Percentiles rank a stretch among this genome's conserved stretches.
phyloP scores from a whole-genome alignment of 1,140 invertebrate species.

The Drosophila parabipectinata region DNA sequence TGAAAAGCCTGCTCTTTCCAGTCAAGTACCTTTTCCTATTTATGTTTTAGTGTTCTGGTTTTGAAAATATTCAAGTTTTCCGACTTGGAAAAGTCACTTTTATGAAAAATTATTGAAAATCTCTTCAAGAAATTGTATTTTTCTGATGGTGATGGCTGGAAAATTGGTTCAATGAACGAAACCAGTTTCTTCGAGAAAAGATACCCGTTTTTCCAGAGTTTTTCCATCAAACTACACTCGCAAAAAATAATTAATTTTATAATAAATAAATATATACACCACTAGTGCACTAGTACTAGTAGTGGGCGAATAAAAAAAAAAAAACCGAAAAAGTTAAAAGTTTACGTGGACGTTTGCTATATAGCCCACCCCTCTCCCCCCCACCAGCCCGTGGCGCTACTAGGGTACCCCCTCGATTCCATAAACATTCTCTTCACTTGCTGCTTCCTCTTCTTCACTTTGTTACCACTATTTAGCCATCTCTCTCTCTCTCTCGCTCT shows the following conservation, averaged over 20 bases:
- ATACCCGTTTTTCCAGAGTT: conserved; percentile 21
- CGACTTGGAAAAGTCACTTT: not conserved
- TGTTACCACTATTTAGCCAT: conserved; percentile 53
- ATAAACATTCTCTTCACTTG: not conserved
- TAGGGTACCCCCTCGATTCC: not conserved
- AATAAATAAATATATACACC: conserved; percentile 8
- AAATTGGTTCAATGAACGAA: conserved; percentile 35
- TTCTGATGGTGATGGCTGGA: not conserved
- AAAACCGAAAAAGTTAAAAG: conserved; percentile 68
- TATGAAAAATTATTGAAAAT: no score
- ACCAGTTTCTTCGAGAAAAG: conserved; percentile 24
- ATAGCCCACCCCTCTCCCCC: conserved; percentile 8
- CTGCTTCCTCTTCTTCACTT: conserved; percentile 49
- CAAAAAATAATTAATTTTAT: not conserved
- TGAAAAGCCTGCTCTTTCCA: no score
- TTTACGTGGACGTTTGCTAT: conserved; percentile 77
- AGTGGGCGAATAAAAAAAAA: conserved; percentile 19
- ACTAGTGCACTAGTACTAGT: conserved; percentile 3
- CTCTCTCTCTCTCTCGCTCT: conserved; percentile 6
- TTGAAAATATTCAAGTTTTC: not conserved
- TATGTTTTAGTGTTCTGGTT: not conserved
- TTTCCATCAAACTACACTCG: not conserved
- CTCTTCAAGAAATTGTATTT: no score
- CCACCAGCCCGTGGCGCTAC: not conserved
- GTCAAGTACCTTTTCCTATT: no score